These are phyloP conservation scores for Neoitamus cyanurus DNA, from an alignment of 2,888 invertebrate species.

Conservation along the genomic window DNA sequence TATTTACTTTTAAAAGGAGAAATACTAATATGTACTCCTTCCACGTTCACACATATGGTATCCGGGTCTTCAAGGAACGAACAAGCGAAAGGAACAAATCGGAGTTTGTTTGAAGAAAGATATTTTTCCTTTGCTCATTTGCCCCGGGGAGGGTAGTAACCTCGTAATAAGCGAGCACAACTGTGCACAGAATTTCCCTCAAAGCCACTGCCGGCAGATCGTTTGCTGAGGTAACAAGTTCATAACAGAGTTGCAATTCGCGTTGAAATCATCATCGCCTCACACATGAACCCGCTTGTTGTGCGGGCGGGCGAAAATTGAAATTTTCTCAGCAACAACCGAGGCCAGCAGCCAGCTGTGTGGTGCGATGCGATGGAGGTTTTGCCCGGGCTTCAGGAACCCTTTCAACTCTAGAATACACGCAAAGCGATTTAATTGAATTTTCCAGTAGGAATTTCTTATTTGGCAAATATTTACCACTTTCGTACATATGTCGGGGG, in stretches of 20 bases:
- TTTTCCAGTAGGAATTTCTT: slow-evolving; percentile 20
- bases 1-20: too few species aligned
- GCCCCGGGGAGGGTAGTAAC: neutral
- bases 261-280: neutral
- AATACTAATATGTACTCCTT: too few species aligned
- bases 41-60: too few species aligned
- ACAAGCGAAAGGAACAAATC: neutral
- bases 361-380: neutral
- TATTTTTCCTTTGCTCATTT: neutral
- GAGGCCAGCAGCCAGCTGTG: neutral
- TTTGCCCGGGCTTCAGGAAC: neutral
- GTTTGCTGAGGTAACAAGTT: neutral
- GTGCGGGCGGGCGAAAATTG: neutral
- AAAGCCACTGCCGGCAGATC: neutral
- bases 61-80: too few species aligned
- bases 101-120: neutral
- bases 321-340: neutral
- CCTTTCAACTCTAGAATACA: neutral
- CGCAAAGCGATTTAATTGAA: slow-evolving; percentile 19
- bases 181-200: neutral
- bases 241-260: neutral
- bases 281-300: neutral
- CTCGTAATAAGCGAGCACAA: neutral
- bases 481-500: neutral
- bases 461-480: slow-evolving; percentile 14